Evolutionary conservation across 1,140 invertebrate species (phyloP).

Genomic region (Hycleus cichorii): DNA sequence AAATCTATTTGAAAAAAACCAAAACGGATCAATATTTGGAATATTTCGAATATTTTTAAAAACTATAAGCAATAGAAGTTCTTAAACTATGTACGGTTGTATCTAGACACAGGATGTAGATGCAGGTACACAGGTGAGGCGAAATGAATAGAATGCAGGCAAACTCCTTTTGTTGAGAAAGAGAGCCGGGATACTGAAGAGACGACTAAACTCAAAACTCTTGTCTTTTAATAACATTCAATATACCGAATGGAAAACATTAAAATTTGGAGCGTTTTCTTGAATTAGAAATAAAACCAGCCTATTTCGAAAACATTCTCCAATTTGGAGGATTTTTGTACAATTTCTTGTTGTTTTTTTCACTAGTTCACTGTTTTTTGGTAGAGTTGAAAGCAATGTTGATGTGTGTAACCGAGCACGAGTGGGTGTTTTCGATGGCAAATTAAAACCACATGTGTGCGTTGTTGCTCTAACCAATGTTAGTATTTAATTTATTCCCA

Average conservation of each 20-base stretch:
- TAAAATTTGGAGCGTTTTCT: too few relatives aligned
- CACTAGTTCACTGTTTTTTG: background rate
- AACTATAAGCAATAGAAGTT: too few relatives aligned
- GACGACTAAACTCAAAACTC: constrained; percentile 5
- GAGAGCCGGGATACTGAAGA: background rate
- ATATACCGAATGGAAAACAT: too few relatives aligned
- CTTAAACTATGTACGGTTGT: too few relatives aligned
- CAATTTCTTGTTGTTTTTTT: constrained; percentile 6
- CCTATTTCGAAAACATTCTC: too few relatives aligned
- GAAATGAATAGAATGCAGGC: constrained; percentile 34
- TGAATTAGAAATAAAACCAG: too few relatives aligned
- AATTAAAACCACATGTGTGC: constrained; percentile 33
- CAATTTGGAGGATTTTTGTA: background rate
- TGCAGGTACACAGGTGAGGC: constrained; percentile 34
- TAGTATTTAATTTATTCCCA: constrained; percentile 30
- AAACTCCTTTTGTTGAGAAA: constrained; percentile 28
- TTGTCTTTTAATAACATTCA: too few relatives aligned
- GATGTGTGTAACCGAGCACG: background rate
- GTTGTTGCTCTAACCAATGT: constrained; percentile 24
- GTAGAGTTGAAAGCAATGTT: too few relatives aligned
- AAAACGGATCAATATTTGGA: too few relatives aligned
- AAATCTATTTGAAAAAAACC: too few relatives aligned
- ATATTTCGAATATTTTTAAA: too few relatives aligned
- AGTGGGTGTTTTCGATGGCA: constrained; percentile 28
- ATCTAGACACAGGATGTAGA: constrained; percentile 26